These are phyloP conservation scores for Psittacara wagleri DNA, from an alignment of 2,113 vertebrate species.

Conservation along the genomic window DNA sequence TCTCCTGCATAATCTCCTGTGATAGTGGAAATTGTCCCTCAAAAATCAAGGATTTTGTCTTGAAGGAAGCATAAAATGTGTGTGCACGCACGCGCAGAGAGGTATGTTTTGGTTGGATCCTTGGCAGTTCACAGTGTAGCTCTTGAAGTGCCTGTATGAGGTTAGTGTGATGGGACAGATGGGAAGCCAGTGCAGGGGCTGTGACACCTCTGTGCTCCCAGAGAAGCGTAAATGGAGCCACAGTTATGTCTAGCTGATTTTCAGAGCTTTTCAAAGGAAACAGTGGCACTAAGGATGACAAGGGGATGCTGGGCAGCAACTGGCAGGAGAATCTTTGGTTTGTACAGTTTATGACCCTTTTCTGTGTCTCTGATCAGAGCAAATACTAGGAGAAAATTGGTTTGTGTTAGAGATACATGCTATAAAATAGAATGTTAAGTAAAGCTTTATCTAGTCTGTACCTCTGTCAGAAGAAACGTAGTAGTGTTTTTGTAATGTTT, in stretches of 20 bases:
- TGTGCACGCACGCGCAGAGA: rapidly evolving
- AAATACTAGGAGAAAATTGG: background rate
- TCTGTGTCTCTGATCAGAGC: background rate
- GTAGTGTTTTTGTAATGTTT: background rate
- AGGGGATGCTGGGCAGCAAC: background rate
- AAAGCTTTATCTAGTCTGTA: background rate
- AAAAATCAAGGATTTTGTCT: background rate
- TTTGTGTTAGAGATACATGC: background rate
- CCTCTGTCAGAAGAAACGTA: background rate
- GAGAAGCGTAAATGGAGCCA: background rate
- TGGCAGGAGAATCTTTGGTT: background rate
- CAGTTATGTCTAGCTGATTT: background rate
- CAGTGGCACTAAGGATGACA: background rate
- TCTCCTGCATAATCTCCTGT: background rate
- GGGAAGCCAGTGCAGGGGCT: background rate
- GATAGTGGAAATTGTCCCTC: background rate
- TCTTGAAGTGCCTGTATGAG: background rate
- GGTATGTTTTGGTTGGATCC: background rate
- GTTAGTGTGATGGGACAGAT: background rate
- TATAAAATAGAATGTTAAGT: background rate
- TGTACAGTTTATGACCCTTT: background rate
- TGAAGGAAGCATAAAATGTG: background rate
- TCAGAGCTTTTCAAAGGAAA: background rate
- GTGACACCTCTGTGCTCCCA: background rate
- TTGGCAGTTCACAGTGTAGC: background rate